Evolutionary conservation across 2,797 vertebrate genomes (phyloP), one percentile per base, ranked within the genome.

Genomic region (Leptoclinus maculatus): DNA sequence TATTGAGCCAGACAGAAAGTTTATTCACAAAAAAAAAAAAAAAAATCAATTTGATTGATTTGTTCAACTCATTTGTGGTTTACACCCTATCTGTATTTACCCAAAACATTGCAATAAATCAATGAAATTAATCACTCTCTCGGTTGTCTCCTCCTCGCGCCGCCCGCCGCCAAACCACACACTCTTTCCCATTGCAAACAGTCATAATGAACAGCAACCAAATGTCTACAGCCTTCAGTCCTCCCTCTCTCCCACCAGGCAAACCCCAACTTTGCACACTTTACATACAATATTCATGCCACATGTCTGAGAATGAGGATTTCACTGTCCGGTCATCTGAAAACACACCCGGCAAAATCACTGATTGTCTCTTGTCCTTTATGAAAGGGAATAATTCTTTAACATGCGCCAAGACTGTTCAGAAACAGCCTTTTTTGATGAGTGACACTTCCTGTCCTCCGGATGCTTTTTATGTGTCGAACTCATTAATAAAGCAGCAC

Each of bases 401-500:
- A 97, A 97, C 96, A 97, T 96, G 95, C 96, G 93, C 96, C 96
- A 96, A 96, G 97, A 96, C 94, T 95, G 96, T 98, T 98, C 96
- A 97, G 97, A 98, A 97, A 91, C 94, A 83, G 93, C 94, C 95
- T 97, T 97, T 96, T 97, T 96, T 96, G 96, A 97, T 97, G 97
- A 98, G 96, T 99, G 97, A 98, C 97, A 98, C 95, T 96, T 96
- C 93, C 96, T 94, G 96, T 97, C 96, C 95, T 96, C 95, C 88
- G 92, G 95, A 96, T 96, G 96, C 96, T 96, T 98, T 99, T 99
- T 96, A 99, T 98, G 96, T 98, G 96, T 97, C 96, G 92, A 96
- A 96, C 96, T 98, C 97, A 98, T 99, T 99, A 99, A 99, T 99
- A 97, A 98, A 96, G 96, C 95, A 98, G 95, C 94, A 93, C 96